Evolutionary conservation across 2,888 invertebrate genomes (phyloP), one percentile per base, ranked within the genome.

Genomic region (Brenthis ino): DNA sequence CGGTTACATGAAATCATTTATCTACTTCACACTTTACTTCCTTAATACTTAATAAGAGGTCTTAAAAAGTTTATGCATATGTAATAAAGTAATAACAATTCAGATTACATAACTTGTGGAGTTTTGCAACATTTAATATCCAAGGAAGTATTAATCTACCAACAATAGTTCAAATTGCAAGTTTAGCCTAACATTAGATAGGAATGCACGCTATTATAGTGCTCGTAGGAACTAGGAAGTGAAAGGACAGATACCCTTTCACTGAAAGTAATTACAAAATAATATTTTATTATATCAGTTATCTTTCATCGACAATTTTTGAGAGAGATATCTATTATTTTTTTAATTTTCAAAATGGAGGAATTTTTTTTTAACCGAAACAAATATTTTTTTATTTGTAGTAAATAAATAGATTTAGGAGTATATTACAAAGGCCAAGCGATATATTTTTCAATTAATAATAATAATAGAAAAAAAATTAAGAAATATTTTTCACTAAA

Each of bases 211-310:
- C 65, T 48, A 66, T 68, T 65, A 65, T 61, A 37, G 13, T 64
- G 50, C 28, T 57, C 64, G 50, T 65, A 57, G 48, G 48, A 55
- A 47, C 37, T 48, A 68, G 71, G 71, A 68, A 68, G 68, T 66
- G 24, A 13, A 50, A 54, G 50, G 48, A 64, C 54, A 54, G 60
- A 16, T 33, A 60, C 65, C 70, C 70, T 72, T 72, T 72, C 72
- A 72, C 72, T 65, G 64, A 57, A 33, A 64, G 16, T 1, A 33
- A 12, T 54, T 70, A 14, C 37, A 53, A 37, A 53, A 53, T 13
- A 20, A 51, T 43, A 60, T 14, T 37, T 28, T 28, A 20, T 28
- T 11, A 50, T 4, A 5, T 6, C 3, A 43, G 14, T 57, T 2
- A 57, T 57, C 57, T 58, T 24, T 14, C 48, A 33, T 56, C n/a